phyloP scores from a whole-genome alignment of 2,888 invertebrate genomes.

The Protula sp. region DNA sequence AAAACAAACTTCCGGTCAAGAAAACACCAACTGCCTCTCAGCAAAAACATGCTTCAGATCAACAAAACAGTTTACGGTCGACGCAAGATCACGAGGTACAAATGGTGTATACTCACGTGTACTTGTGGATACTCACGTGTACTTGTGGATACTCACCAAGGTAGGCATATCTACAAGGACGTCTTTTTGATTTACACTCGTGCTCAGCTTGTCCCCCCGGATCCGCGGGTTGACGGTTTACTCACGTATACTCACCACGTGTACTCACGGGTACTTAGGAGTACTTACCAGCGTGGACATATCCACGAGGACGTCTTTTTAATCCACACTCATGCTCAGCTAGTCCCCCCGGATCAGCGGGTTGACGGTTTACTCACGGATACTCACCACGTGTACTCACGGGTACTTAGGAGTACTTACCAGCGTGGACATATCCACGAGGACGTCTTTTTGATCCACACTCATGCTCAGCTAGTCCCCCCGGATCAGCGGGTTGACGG shows the following conservation, averaged over 20 bases:
- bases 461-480: slow-evolving; percentile 80
- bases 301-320: slow-evolving; percentile 79
- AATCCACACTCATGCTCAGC: slow-evolving; percentile 77
- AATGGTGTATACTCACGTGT: too few relatives aligned
- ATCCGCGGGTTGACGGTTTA: slow-evolving; percentile 90
- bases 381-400: too few relatives aligned
- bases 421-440: slow-evolving; percentile 76
- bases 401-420: too few relatives aligned
- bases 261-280: too few relatives aligned
- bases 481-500: slow-evolving; percentile 88
- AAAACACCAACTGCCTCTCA: too few relatives aligned
- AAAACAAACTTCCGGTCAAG: not conserved
- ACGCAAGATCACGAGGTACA: too few relatives aligned
- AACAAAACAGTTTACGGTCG: not conserved
- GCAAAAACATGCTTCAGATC: not conserved
- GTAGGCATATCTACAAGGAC: slow-evolving; percentile 79
- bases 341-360: slow-evolving; percentile 89
- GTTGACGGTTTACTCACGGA: too few relatives aligned
- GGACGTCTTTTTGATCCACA: slow-evolving; percentile 77
- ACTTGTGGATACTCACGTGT: too few relatives aligned
- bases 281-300: slow-evolving; percentile 65
- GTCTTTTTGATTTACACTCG: slow-evolving; percentile 76
- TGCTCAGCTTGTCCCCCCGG: slow-evolving; percentile 79
- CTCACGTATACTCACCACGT: too few relatives aligned
- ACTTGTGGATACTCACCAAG: slow-evolving; percentile 62